Evolutionary conservation across 2,888 invertebrate species (phyloP).

Genomic region (Cerastis rubricosa): DNA sequence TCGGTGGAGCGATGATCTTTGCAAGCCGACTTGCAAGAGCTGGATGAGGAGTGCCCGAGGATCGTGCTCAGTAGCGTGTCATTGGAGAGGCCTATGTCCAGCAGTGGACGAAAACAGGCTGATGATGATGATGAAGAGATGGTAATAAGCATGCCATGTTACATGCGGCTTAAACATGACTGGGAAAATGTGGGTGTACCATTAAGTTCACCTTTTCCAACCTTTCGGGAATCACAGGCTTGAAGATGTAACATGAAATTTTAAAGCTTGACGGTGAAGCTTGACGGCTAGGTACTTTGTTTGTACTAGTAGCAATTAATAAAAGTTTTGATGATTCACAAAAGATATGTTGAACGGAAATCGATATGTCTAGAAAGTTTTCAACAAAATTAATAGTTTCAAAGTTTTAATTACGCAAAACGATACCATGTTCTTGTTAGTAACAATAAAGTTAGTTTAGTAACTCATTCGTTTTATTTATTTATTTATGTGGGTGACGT

Average conservation of each 20-base stretch:
- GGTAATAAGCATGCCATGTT: too few relatives aligned
- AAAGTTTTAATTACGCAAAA: not conserved
- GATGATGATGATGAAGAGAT: too few relatives aligned
- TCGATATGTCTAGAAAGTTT: conserved; percentile 12
- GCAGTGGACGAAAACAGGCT: too few relatives aligned
- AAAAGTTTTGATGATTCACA: not conserved
- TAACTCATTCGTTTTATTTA: not conserved
- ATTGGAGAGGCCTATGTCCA: too few relatives aligned
- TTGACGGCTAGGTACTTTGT: not conserved
- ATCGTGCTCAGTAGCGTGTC: too few relatives aligned
- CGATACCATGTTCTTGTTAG: not conserved
- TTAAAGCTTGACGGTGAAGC: not conserved
- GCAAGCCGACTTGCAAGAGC: too few relatives aligned
- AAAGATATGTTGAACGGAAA: not conserved
- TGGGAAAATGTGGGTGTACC: not conserved
- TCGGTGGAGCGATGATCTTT: too few relatives aligned
- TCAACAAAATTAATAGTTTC: not conserved
- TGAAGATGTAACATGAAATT: not conserved
- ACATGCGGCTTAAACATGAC: not conserved
- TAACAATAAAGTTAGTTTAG: not conserved
- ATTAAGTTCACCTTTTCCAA: not conserved
- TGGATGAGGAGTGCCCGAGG: too few relatives aligned
- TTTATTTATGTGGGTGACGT: not conserved
- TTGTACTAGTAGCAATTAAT: not conserved
- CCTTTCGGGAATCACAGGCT: not conserved